Base-by-base conservation (phyloP, 2,888 invertebrate species). In the Erynnis tages region DNA sequence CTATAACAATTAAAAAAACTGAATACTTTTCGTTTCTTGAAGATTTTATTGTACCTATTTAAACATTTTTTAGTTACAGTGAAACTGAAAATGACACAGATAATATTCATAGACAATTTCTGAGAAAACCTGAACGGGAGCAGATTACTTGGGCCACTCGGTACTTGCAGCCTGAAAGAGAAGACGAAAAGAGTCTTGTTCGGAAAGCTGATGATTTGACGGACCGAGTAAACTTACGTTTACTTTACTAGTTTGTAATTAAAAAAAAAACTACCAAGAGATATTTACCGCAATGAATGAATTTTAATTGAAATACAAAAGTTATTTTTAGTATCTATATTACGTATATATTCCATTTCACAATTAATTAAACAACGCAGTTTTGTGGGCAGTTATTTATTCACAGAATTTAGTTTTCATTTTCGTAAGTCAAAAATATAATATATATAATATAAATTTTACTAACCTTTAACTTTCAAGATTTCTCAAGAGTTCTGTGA, bases 161-260 rank as follows among this genome's bases (percentile, higher is more conserved):
- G 6, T 90, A 84, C 58, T 68, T 90, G 11, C 71, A 79, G 53
- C 89, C 90, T 0, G 90, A 90, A 58, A 79, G 71, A 13, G 90
- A 90, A 50, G 84, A 88, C 1, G 89, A 90, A 52, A 90, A 90
- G 56, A 84, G 74, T 29, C 74, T 90, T 0, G 76, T 89, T 1
- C 82, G 82, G 59, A 82, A 84, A 57, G 88, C 90, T 8, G 83
- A 90, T 53, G 90, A 90, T 44, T 71, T 90, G 7, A 90, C 90
- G 2, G 76, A 90, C 45, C 76, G 79, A 66, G 90, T 89, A 72
- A 19, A n/a, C n/a, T 38, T 17, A 32, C 4, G 14, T 32, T 1
- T 29, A 29, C 13, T 29, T 11, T 10, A 29, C 5, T 29, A 6
- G 4, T 1, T 11, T 11, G 7, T 8, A 6, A 14, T 8, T 2